Evolutionary conservation across 2,113 vertebrate species (phyloP).

Genomic region (Ptyas mucosa): DNA sequence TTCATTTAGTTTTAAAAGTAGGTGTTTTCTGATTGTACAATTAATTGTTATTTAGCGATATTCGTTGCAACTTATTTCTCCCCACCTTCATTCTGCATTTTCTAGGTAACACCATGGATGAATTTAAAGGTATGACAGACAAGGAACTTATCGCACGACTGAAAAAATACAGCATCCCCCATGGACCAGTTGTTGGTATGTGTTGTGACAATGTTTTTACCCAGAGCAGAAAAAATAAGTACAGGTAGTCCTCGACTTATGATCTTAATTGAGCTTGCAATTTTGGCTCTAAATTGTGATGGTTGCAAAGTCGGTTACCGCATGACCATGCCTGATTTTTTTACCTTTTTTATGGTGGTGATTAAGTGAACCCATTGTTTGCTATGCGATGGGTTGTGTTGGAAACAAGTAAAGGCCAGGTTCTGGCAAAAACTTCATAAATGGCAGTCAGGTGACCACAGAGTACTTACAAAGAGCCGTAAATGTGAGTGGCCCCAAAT

Average conservation of each 20-base stretch:
- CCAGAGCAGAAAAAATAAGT: background rate
- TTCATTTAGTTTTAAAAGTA: background rate
- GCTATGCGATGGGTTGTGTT: too few species aligned
- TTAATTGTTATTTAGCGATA: background rate
- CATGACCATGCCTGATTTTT: background rate
- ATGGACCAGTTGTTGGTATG: conserved; percentile 66
- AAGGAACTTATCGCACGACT: conserved; percentile 56
- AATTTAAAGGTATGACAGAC: conserved; percentile 55
- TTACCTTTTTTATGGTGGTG: too few species aligned
- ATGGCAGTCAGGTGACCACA: background rate
- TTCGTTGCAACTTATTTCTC: background rate
- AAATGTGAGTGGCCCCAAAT: background rate
- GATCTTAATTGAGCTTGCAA: background rate
- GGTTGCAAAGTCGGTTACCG: background rate
- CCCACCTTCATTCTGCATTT: background rate
- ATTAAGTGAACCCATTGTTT: too few species aligned
- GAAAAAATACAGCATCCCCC: conserved; percentile 56
- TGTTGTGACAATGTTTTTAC: background rate
- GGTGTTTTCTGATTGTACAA: background rate
- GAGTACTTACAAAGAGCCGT: background rate
- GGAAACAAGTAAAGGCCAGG: too few species aligned
- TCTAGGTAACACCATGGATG: conserved; percentile 52
- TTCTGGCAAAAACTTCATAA: too few species aligned
- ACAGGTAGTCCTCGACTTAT: background rate
- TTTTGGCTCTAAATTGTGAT: background rate